Conservation (phyloP, 1,140 invertebrate species). For the Solen grandis region DNA sequence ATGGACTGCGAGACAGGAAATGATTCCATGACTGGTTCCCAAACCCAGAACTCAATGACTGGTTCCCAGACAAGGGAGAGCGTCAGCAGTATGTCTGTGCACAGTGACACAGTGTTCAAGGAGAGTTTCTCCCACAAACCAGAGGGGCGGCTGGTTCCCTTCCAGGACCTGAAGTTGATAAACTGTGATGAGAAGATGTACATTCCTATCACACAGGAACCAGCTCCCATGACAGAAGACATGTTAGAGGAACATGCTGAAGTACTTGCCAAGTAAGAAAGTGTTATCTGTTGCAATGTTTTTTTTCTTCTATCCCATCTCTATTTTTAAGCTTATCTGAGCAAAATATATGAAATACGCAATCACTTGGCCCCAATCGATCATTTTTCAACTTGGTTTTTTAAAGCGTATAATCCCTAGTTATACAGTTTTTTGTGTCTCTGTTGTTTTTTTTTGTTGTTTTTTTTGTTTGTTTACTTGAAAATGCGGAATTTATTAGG, state of each 20-base stretch:
- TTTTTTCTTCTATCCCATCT: too few species aligned
- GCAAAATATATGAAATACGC: too few species aligned
- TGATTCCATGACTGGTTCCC: background rate
- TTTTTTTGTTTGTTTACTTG: too few species aligned
- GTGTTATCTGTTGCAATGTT: too few species aligned
- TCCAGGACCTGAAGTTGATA: conserved; percentile 71
- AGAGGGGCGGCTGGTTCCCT: conserved; percentile 86
- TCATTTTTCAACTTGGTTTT: too few species aligned
- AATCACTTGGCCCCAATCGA: too few species aligned
- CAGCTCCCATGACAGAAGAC: conserved; percentile 98
- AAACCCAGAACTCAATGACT: background rate
- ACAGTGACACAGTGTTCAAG: conserved; percentile 62
- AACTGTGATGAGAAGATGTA: conserved; percentile 84
- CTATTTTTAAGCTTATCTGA: too few species aligned
- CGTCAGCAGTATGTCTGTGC: conserved; percentile 45
- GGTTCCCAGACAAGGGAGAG: conserved; percentile 12
- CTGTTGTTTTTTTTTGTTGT: too few species aligned
- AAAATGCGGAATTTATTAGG: too few species aligned
- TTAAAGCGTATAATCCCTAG: too few species aligned
- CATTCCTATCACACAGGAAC: conserved; percentile 95
- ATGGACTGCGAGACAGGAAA: conserved; percentile 40
- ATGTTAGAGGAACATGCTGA: conserved; percentile 96
- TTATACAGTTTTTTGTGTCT: too few species aligned
- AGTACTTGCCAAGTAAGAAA: conserved; percentile 85
- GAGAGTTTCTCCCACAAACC: conserved; percentile 81